These are phyloP conservation scores for Pungitius pungitius DNA, from an alignment of 2,113 vertebrate genomes.

Conservation along the genomic window DNA sequence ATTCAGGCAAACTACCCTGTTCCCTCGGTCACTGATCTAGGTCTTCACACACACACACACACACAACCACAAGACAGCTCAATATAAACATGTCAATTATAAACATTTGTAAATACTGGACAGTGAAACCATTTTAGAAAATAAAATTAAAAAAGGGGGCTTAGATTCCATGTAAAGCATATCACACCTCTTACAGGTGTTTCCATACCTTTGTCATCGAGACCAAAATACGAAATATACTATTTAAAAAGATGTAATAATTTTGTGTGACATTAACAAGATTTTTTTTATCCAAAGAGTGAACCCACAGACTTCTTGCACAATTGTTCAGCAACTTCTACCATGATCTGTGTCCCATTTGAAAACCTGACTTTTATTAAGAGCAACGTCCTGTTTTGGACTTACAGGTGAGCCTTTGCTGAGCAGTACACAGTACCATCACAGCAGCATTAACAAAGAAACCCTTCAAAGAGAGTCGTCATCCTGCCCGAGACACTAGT, in stretches of 20 bases:
- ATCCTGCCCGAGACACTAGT: slow-evolving; percentile 29
- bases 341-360: slow-evolving; percentile 29
- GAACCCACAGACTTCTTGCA: slow-evolving; percentile 3
- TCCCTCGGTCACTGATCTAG: slow-evolving; percentile 55
- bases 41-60: slow-evolving; percentile 53
- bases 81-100: slow-evolving; percentile 62
- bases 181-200: slow-evolving; percentile 16
- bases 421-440: slow-evolving; percentile 77
- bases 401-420: slow-evolving; percentile 31
- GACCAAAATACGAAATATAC: slow-evolving; percentile 46
- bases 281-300: slow-evolving; percentile 22
- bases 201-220: slow-evolving; percentile 29
- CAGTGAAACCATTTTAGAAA: slow-evolving; percentile 58
- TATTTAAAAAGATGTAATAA: slow-evolving; percentile 26
- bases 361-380: slow-evolving; percentile 42
- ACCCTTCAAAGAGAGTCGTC: slow-evolving; percentile 42
- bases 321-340: slow-evolving; percentile 7
- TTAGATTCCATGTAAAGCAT: slow-evolving; percentile 12
- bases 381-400: slow-evolving; percentile 24
- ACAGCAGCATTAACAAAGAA: slow-evolving; percentile 54
- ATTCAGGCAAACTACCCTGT: slow-evolving; percentile 47
- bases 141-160: neutral
- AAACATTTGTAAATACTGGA: slow-evolving; percentile 71
- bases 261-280: slow-evolving; percentile 4
- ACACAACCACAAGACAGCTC: slow-evolving; percentile 62